These are phyloP conservation scores for Watsonalla binaria DNA, from an alignment of 2,888 invertebrate genomes.

Conservation along the genomic window DNA sequence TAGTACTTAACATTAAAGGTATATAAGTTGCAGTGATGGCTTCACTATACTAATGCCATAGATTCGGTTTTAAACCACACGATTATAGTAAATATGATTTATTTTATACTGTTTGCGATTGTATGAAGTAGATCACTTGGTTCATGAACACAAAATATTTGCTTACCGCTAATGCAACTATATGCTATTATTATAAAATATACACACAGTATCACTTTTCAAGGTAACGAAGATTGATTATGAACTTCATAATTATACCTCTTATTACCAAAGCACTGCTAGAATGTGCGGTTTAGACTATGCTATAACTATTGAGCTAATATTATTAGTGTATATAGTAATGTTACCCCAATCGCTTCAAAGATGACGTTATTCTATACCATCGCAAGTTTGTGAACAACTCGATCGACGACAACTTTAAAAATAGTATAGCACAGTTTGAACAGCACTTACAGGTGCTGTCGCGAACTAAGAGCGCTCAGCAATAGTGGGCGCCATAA, in stretches of 20 bases:
- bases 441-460: too few species aligned
- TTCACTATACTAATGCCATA: slow-evolving; percentile 5
- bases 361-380: too few species aligned
- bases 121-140: slow-evolving; percentile 40
- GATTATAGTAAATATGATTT: slow-evolving; percentile 36
- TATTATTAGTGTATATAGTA: too few species aligned
- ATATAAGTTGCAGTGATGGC: slow-evolving; percentile 13
- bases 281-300: background rate
- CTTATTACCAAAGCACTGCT: background rate
- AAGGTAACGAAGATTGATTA: slow-evolving; percentile 32
- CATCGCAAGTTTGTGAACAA: too few species aligned
- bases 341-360: too few species aligned
- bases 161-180: slow-evolving; percentile 50
- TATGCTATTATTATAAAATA: slow-evolving; percentile 33
- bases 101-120: slow-evolving; percentile 32
- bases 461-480: too few species aligned
- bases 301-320: too few species aligned
- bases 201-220: slow-evolving; percentile 39
- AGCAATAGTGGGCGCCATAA: too few species aligned
- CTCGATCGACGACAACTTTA: too few species aligned
- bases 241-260: background rate
- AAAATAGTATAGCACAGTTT: too few species aligned
- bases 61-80: slow-evolving; percentile 19
- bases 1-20: slow-evolving; percentile 6
- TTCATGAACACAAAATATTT: slow-evolving; percentile 58